Base-by-base conservation (phyloP, 2,113 vertebrate species). In the Urocitellus parryii region DNA sequence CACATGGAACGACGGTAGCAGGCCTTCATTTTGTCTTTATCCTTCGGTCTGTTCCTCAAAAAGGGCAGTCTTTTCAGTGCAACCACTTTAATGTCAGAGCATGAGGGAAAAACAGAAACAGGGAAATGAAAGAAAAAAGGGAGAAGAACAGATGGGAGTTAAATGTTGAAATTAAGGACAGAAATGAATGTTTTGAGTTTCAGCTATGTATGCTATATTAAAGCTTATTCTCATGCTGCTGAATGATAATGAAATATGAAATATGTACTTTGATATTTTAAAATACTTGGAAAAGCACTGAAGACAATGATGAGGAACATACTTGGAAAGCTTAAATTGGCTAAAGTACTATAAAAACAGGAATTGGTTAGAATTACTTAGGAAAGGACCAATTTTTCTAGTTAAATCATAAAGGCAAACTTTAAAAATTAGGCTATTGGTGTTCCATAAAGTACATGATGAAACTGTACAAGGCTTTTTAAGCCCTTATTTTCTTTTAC, bases 41-140 rank as follows among this genome's bases (percentile, higher is more conserved):
- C 99, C 99, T 99, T 99, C 99, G 99, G 99, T 99, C 99, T 99
- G 99, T 99, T 99, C 99, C 99, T 99, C 99, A 99, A 99, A 99
- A 99, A 99, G 99, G 99, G 99, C 99, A 99, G 99, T 99, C 99
- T 99, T 99, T 99, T 99, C 99, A 99, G 99, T 98, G 99, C 99
- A 99, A 99, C 99, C 99, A 99, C 99, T 99, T 99, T 98, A 98
- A 99, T 99, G 99, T 99, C 99, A 99, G 98, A 99, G 98, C 98
- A 99, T 98, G 98, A 98, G 98, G 99, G 98, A 98, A 99, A 99
- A 99, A 99, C 98, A 97, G 98, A 99, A 99, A 99, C 98, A 98
- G 98, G 98, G 98, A 99, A 98, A 98, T 98, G 98, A 98, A 98
- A 97, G 98, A 98, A 98, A 99, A 99, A 98, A 97, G 98, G 99